These are phyloP conservation scores for Vulpes ferrilata DNA, from an alignment of 2,113 vertebrate species.

Conservation along the genomic window DNA sequence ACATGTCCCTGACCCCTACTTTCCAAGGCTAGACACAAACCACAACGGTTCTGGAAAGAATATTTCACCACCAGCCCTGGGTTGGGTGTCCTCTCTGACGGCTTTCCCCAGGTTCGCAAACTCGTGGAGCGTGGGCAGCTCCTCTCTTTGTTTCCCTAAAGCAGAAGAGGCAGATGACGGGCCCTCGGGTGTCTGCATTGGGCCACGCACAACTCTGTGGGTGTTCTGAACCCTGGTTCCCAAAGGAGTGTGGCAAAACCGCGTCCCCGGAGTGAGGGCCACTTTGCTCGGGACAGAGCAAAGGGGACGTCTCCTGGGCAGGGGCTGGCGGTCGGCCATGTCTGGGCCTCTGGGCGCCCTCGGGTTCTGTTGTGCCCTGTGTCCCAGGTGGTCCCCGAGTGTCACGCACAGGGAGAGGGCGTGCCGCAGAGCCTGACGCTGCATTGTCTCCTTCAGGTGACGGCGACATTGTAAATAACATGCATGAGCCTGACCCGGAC, in stretches of 20 bases:
- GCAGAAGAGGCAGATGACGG: accelerated
- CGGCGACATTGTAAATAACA: slow-evolving; percentile 94
- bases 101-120: neutral
- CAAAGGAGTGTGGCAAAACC: neutral
- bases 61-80: accelerated
- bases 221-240: accelerated
- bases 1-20: accelerated
- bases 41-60: accelerated
- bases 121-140: accelerated
- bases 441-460: slow-evolving; percentile 92
- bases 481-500: slow-evolving; percentile 96
- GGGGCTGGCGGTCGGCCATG: accelerated
- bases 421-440: slow-evolving; percentile 41
- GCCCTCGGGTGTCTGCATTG: accelerated
- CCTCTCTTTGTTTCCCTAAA: accelerated
- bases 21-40: neutral
- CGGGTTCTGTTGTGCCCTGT: accelerated
- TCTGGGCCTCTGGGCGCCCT: neutral
- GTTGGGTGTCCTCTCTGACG: accelerated
- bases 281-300: neutral
- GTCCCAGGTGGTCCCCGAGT: accelerated
- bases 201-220: accelerated
- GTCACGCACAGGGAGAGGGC: accelerated
- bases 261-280: accelerated
- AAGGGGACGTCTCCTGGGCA: accelerated